Evolutionary conservation across 2,797 vertebrate species (phyloP).

Genomic region (Hipposideros larvatus): DNA sequence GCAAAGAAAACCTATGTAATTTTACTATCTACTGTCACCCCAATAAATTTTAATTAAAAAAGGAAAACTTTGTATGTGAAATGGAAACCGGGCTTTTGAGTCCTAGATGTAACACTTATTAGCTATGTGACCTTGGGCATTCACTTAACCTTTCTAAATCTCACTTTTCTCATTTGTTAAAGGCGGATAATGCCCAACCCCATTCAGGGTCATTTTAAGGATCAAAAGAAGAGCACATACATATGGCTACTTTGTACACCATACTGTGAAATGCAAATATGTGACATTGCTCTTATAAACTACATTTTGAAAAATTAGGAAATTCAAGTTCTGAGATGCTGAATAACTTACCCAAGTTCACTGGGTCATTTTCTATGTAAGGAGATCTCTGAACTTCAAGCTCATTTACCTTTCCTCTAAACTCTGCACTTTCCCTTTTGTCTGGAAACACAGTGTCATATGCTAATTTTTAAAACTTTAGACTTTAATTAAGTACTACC

Average conservation of each 20-base stretch:
- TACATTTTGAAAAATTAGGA: constrained; percentile 45
- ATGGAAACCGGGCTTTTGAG: constrained; percentile 23
- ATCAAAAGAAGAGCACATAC: constrained; percentile 29
- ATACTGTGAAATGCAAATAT: background rate
- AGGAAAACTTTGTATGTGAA: background rate
- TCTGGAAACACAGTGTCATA: constrained; percentile 53
- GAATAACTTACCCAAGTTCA: constrained; percentile 62
- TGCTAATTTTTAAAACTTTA: constrained; percentile 39
- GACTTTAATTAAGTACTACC: constrained; percentile 71
- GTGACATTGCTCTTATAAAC: background rate
- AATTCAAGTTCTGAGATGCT: constrained; percentile 2
- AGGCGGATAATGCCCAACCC: background rate
- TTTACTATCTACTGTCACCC: too few relatives aligned
- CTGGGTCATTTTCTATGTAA: constrained; percentile 50
- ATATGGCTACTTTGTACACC: background rate
- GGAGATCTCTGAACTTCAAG: constrained; percentile 28
- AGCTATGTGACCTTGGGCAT: background rate
- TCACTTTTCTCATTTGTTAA: constrained; percentile 48
- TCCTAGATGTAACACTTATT: background rate
- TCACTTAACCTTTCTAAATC: constrained; percentile 48
- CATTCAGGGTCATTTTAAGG: background rate
- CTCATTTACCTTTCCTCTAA: background rate
- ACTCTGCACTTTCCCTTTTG: background rate
- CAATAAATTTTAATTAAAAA: too few relatives aligned
- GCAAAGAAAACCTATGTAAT: background rate